These are phyloP conservation scores for Smutsia gigantea DNA, from an alignment of 2,797 vertebrate species.

Conservation along the genomic window DNA sequence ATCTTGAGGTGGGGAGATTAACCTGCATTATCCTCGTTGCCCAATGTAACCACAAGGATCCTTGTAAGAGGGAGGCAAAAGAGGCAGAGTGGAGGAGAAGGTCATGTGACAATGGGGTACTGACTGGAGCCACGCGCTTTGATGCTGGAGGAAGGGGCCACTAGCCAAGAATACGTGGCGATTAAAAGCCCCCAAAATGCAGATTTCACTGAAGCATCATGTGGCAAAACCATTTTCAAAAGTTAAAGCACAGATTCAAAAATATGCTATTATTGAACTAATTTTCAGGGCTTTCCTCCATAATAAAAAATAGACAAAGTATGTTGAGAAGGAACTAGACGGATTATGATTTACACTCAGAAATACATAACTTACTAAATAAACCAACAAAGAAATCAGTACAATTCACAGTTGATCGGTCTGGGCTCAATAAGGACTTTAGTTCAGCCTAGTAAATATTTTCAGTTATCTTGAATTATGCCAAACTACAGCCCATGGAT, in stretches of 20 bases:
- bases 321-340: neutral
- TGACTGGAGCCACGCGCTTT: neutral
- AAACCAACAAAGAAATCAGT: constrained; percentile 23
- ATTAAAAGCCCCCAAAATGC: neutral
- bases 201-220: neutral
- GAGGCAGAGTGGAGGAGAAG: neutral
- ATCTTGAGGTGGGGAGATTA: neutral
- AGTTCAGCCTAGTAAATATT: neutral
- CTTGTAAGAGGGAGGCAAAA: neutral
- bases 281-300: neutral
- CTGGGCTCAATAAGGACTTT: neutral
- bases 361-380: constrained; percentile 13
- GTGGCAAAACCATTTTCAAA: neutral
- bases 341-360: neutral
- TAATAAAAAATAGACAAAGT: neutral
- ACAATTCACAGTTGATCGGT: neutral
- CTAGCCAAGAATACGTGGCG: neutral
- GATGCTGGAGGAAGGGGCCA: neutral
- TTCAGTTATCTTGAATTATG: neutral
- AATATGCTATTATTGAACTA: neutral
- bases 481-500: neutral
- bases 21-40: neutral
- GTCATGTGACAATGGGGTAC: neutral
- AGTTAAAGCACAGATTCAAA: neutral
- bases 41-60: neutral